These are phyloP conservation scores for Perognathus longimembris DNA, from an alignment of 2,113 vertebrate genomes.

Conservation along the genomic window DNA sequence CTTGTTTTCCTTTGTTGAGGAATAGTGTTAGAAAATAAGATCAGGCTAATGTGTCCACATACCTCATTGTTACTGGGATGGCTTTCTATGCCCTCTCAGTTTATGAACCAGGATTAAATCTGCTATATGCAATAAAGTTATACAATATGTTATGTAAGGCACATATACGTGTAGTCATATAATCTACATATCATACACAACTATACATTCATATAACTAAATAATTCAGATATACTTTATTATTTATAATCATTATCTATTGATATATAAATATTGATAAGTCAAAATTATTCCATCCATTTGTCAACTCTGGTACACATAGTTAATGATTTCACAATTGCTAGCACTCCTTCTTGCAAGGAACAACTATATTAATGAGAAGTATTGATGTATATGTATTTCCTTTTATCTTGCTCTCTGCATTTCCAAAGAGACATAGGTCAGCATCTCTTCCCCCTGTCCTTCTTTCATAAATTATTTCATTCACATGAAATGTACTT, in stretches of 20 bases:
- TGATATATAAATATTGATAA: background rate
- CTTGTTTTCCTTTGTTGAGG: background rate
- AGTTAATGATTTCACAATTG: background rate
- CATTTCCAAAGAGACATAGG: background rate
- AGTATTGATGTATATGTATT: background rate
- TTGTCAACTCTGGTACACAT: background rate
- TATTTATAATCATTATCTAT: background rate
- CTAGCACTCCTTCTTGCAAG: background rate
- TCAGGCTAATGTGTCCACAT: background rate
- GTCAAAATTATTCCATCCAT: background rate
- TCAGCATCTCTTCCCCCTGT: background rate
- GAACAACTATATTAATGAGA: background rate
- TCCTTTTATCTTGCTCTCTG: background rate
- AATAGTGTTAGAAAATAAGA: background rate
- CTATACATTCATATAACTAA: no score
- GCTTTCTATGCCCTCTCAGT: background rate
- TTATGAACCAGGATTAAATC: background rate
- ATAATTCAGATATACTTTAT: no score
- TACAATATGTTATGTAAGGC: no score
- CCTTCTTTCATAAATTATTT: background rate
- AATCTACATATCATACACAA: no score
- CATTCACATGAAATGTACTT: background rate
- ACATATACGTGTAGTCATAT: background rate
- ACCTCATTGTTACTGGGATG: background rate
- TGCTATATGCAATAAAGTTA: no score